Evolutionary conservation across 2,113 vertebrate genomes (phyloP).

Genomic region (Paralichthys olivaceus): DNA sequence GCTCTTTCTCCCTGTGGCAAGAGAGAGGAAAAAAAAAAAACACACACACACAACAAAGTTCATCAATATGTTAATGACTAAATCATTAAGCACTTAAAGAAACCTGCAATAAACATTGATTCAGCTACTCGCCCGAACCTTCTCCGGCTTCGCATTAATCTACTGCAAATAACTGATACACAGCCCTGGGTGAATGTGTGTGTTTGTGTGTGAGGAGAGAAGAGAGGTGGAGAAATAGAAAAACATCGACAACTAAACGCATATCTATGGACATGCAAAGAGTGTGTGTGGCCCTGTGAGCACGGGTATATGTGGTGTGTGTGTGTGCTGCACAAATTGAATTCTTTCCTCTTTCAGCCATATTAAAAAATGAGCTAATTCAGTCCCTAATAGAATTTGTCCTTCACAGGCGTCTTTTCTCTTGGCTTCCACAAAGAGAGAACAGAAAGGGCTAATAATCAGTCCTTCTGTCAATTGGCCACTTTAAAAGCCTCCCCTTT

Average conservation of each 20-base stretch:
- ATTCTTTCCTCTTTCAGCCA: slow-evolving; percentile 82
- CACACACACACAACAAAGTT: slow-evolving; percentile 85
- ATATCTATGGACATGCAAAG: slow-evolving; percentile 2
- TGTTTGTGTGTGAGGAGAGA: slow-evolving; percentile 1
- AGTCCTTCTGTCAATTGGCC: slow-evolving; percentile 83
- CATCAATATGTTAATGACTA: slow-evolving; percentile 99
- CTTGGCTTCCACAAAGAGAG: slow-evolving; percentile 70
- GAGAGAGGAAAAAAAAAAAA: neutral
- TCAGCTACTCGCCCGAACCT: slow-evolving; percentile 87
- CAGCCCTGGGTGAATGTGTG: slow-evolving; percentile 44
- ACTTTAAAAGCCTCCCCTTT: slow-evolving; percentile 79
- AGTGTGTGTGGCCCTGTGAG: slow-evolving; percentile 11
- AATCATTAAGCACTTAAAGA: slow-evolving; percentile 99
- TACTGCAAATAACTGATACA: slow-evolving; percentile 97
- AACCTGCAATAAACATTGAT: slow-evolving; percentile 97
- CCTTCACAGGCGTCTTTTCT: slow-evolving; percentile 80
- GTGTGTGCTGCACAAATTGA: slow-evolving; percentile 75
- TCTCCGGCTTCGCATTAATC: slow-evolving; percentile 94
- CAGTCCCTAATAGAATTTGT: slow-evolving; percentile 84
- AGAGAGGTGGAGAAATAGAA: neutral
- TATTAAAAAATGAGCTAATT: slow-evolving; percentile 85
- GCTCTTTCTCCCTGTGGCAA: slow-evolving; percentile 98
- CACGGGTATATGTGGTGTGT: slow-evolving; percentile 10
- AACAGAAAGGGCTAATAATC: slow-evolving; percentile 81
- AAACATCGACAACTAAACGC: neutral